These are phyloP conservation scores for Cerastis rubricosa DNA, from an alignment of 2,888 invertebrate species.

Conservation along the genomic window DNA sequence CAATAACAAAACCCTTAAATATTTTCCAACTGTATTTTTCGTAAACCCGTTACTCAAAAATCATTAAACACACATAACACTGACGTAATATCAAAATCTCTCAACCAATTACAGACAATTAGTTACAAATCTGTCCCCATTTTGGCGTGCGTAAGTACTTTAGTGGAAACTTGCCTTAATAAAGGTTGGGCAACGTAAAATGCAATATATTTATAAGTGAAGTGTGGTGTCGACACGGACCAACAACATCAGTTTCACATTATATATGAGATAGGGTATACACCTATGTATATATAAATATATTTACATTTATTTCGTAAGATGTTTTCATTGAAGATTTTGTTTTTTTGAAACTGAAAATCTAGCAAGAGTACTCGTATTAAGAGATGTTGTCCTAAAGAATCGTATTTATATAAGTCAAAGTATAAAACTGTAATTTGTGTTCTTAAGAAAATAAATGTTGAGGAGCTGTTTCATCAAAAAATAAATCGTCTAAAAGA, in stretches of 20 bases:
- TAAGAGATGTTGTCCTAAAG: not conserved
- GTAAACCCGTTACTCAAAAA: not conserved
- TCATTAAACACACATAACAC: not conserved
- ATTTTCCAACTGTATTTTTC: not conserved
- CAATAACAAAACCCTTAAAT: not conserved
- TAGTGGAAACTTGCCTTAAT: constrained; percentile 73
- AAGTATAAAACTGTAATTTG: not conserved
- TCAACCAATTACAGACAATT: constrained; percentile 74
- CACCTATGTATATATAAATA: constrained; percentile 20
- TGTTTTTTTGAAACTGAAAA: not conserved
- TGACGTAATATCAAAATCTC: constrained; percentile 60
- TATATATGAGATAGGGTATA: constrained; percentile 52
- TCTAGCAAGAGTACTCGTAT: not conserved
- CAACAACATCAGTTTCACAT: constrained; percentile 72
- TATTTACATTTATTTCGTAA: constrained; percentile 37
- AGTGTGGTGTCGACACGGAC: constrained; percentile 51
- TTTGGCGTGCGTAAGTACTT: constrained; percentile 70
- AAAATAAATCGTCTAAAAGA: not conserved
- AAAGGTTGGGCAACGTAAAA: constrained; percentile 71
- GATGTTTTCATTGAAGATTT: not conserved
- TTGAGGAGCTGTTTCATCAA: not conserved
- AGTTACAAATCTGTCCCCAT: constrained; percentile 74
- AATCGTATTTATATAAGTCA: not conserved
- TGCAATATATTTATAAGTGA: constrained; percentile 67
- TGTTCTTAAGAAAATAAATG: not conserved